Evolutionary conservation across 35 echinoderm and acorn worm genomes (phyloP), one percentile per base, ranked within the genome.

Genomic region (Chiridota heheva): DNA sequence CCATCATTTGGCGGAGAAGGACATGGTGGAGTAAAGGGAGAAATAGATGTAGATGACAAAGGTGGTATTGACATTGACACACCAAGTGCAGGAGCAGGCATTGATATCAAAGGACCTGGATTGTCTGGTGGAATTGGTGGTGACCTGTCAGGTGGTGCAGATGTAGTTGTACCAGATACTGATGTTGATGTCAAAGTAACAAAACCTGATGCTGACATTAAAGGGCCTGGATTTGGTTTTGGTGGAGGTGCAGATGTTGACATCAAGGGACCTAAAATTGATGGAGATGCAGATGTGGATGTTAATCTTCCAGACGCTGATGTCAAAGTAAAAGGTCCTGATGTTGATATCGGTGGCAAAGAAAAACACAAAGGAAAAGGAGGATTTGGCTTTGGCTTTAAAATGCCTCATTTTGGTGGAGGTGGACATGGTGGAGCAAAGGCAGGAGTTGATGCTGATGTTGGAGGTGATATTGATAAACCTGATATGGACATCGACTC

Each of bases 361-460:
- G 81, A 67, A 5, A 84, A 84, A 60, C 49, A 70, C 28, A 73
- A 53, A 63, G 79, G 77, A 4, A 80, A 81, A 58, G 86, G 86
- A 26, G 86, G 86, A 15, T 89, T 89, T 82, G 78, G 83, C 22
- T 90, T 87, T 66, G 69, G 84, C 29, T 79, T 90, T 42, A 90
- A 90, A 63, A 72, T 90, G 43, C 87, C 87, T 3, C 83, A 90
- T 38, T 74, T 90, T 58, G 61, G 81, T 22, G 56, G 62, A 33
- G 63, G 81, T 49, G 81, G 81, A 15, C 57, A 69, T 39, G 81
- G 81, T 49, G 40, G 42, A 48, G 57, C 58, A 20, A 64, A 80
- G 28, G 67, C 32, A 39, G 58, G 47, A 17, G 56, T 80, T n/a
- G 77, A 75, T 86, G 71, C 66, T 29, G 40, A 63, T 40, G 34